Conservation (phyloP, 1,140 invertebrate genomes). For the Drosophila busckii region DNA sequence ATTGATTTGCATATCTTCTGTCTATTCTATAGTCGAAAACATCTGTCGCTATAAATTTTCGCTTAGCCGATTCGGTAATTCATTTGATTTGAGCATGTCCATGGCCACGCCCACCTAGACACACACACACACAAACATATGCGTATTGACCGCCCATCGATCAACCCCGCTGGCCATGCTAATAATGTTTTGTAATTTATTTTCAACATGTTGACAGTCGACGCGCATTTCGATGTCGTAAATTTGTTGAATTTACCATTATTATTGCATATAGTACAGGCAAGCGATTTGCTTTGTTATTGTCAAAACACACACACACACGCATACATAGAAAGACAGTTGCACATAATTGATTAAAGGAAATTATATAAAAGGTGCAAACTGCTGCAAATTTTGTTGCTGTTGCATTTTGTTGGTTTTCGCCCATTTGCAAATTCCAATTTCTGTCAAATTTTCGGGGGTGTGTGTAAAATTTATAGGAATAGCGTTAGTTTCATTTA, state of each 20-base stretch:
- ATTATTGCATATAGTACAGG: constrained; percentile 41
- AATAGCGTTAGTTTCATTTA: not conserved
- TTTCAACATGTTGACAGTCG: constrained; percentile 68
- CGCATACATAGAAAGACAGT: too few relatives aligned
- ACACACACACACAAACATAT: too few relatives aligned
- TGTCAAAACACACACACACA: too few relatives aligned
- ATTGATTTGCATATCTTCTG: not conserved
- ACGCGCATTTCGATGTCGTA: constrained; percentile 51
- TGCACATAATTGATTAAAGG: constrained; percentile 65
- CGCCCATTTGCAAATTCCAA: constrained; percentile 15
- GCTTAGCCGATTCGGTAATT: constrained; percentile 37
- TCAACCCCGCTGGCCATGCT: constrained; percentile 43
- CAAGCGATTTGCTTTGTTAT: constrained; percentile 5
- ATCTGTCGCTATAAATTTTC: too few relatives aligned
- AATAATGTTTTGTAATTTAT: constrained; percentile 73
- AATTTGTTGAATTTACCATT: constrained; percentile 59
- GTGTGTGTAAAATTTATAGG: not conserved
- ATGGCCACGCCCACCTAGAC: constrained; percentile 20
- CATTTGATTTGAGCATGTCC: constrained; percentile 46
- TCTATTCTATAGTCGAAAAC: too few relatives aligned
- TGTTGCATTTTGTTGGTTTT: constrained; percentile 40
- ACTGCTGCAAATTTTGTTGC: constrained; percentile 43
- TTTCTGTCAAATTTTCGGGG: constrained; percentile 12
- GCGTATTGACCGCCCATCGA: constrained; percentile 17
- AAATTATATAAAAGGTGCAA: constrained; percentile 67